These are phyloP conservation scores for Mustela nigripes DNA, from an alignment of 2,113 vertebrate species.

Conservation along the genomic window DNA sequence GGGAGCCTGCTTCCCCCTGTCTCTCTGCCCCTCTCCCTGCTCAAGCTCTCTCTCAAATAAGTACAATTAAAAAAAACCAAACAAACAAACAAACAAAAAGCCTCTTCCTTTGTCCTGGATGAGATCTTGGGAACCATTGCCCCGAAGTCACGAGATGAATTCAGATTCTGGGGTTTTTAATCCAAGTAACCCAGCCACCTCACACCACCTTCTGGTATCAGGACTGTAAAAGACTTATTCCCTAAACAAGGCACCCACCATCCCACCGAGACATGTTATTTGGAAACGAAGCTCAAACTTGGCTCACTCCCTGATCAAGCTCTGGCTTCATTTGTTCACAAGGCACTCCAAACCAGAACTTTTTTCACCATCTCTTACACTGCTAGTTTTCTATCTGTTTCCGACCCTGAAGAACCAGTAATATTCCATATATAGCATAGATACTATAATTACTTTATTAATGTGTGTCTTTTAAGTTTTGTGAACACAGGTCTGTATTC, in stretches of 20 bases:
- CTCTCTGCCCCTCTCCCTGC: neutral
- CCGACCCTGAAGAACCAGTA: neutral
- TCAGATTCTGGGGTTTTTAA: neutral
- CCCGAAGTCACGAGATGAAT: neutral
- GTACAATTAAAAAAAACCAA: neutral
- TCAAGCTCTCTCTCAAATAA: neutral
- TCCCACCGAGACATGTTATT: neutral
- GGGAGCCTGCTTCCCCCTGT: neutral
- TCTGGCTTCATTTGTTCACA: neutral
- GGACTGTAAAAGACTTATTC: neutral
- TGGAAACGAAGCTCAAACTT: neutral
- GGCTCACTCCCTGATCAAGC: neutral
- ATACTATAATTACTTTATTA: neutral
- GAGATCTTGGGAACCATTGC: neutral
- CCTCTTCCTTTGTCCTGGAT: neutral
- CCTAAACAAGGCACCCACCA: neutral
- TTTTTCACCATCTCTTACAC: neutral
- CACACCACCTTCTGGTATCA: neutral
- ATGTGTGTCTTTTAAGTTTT: neutral
- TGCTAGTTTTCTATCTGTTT: no score
- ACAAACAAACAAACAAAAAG: neutral
- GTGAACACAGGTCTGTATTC: neutral
- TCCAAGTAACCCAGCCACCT: neutral
- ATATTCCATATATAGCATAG: no score
- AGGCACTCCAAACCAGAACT: neutral